Evolutionary conservation across 2,888 invertebrate species (phyloP).

Genomic region (Prenolepis imparis): DNA sequence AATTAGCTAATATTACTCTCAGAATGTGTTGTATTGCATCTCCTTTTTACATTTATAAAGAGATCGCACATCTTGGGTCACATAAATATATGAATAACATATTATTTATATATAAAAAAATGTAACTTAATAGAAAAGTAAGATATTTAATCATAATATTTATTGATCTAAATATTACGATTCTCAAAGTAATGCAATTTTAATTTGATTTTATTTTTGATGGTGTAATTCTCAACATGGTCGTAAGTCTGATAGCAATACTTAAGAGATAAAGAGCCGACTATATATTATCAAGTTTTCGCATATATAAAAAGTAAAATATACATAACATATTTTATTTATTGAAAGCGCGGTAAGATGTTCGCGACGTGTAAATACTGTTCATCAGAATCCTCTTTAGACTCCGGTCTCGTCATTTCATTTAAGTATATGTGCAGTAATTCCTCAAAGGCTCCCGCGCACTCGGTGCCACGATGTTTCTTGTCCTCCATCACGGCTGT

Average conservation of each 20-base stretch:
- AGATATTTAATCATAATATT: neutral
- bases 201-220: slow-evolving; percentile 16
- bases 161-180: neutral
- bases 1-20: neutral
- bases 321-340: slow-evolving; percentile 33
- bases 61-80: neutral
- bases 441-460: slow-evolving; percentile 72
- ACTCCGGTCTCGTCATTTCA: slow-evolving; percentile 45
- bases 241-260: neutral
- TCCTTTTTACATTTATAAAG: neutral
- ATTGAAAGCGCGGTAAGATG: slow-evolving; percentile 33
- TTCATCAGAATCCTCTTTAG: slow-evolving; percentile 71
- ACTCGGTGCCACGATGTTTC: slow-evolving; percentile 68
- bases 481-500: slow-evolving; percentile 68
- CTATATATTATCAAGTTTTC: slow-evolving; percentile 8
- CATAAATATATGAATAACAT: neutral
- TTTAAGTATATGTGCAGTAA: slow-evolving; percentile 65
- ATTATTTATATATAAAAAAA: too few relatives aligned
- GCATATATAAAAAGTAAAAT: neutral
- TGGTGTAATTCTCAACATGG: slow-evolving; percentile 5
- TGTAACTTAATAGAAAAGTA: neutral
- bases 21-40: neutral
- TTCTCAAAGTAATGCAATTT: neutral
- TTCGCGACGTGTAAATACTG: slow-evolving; percentile 63
- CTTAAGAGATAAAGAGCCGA: slow-evolving; percentile 22